Conservation (phyloP, 2,113 vertebrate genomes). For the Prunella fulvescens region DNA sequence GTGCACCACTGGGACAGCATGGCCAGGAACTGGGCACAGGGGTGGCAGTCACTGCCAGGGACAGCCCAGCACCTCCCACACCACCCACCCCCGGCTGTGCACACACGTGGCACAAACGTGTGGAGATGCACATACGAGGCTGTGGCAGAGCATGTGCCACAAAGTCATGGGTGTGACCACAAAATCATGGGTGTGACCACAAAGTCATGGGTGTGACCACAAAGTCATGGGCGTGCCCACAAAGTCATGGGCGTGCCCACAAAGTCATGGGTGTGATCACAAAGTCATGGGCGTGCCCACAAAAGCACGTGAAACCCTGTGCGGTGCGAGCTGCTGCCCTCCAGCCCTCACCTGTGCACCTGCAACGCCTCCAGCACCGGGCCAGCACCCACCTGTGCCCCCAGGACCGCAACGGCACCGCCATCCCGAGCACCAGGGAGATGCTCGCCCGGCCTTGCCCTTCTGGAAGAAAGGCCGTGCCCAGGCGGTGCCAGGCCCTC, state of each 20-base stretch:
- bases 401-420: rapidly evolving
- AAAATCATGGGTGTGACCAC: background rate
- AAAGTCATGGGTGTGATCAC: too few species aligned
- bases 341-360: rapidly evolving
- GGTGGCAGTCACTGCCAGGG: background rate
- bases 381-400: background rate
- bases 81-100: background rate
- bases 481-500: background rate
- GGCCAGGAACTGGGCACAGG: slow-evolving; percentile 82
- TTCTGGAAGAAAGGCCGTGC: rapidly evolving
- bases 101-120: rapidly evolving
- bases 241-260: background rate
- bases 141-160: rapidly evolving
- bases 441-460: rapidly evolving
- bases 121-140: rapidly evolving
- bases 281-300: background rate
- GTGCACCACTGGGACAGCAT: slow-evolving; percentile 98
- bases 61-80: rapidly evolving
- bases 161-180: rapidly evolving
- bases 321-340: background rate
- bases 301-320: rapidly evolving
- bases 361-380: rapidly evolving
- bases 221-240: too few species aligned
- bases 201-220: background rate
- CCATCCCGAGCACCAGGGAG: rapidly evolving